Percentiles rank a stretch among this genome's conserved stretches.
phyloP scores from a whole-genome alignment of 2,797 vertebrate species.

The Lacerta viridis region DNA sequence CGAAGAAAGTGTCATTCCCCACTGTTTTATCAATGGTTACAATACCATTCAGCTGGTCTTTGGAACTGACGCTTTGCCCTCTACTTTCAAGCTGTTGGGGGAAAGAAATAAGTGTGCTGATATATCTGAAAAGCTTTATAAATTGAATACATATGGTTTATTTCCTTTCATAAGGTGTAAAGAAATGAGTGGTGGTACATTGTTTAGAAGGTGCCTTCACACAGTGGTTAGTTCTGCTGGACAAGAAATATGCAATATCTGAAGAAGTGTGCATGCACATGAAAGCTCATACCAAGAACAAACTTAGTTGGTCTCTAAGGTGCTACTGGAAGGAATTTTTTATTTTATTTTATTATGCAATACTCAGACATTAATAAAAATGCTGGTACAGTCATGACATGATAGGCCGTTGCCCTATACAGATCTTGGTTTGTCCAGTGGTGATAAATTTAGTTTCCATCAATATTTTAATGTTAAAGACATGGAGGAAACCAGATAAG shows the following conservation, averaged over 20 bases:
- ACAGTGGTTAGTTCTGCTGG: background rate
- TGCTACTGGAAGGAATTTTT: no score
- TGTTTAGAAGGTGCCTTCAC: background rate
- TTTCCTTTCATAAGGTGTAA: no score
- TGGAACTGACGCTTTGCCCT: conserved; percentile 41
- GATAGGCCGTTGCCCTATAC: background rate
- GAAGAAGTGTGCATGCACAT: no score
- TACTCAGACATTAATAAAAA: no score
- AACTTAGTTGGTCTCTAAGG: no score
- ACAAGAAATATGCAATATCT: background rate
- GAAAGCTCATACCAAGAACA: no score
- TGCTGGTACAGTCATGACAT: background rate
- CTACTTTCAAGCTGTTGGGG: conserved; percentile 80
- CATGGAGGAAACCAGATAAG: background rate
- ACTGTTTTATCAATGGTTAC: conserved; percentile 79
- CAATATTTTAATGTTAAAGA: background rate
- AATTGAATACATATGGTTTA: no score
- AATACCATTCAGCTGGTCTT: conserved; percentile 75
- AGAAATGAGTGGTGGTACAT: no score
- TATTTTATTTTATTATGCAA: no score
- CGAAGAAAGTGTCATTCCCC: conserved; percentile 82
- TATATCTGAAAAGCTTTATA: background rate
- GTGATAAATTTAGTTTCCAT: no score
- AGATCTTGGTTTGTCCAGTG: background rate
- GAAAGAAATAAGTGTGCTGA: no score